Evolutionary conservation across 2,797 vertebrate genomes (phyloP), one percentile per base, ranked within the genome.

Genomic region (Leptatherina wallacei): DNA sequence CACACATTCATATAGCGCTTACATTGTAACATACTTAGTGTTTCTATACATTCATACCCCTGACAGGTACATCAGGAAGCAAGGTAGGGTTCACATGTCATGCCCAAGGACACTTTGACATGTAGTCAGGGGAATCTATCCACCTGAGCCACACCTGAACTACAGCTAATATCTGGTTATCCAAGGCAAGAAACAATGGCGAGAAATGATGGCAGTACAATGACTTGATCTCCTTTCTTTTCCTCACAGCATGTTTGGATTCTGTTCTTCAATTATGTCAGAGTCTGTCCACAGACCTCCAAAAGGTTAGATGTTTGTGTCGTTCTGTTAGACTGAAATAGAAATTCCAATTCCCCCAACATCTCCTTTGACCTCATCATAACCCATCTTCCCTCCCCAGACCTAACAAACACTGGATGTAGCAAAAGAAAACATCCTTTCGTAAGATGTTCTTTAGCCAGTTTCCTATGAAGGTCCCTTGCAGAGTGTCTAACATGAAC

Each of bases 341-440:
- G 92, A 88, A 85, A 71, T 62, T 20, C 42, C 67, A 67, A 67
- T 84, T 84, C 54, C 61, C 65, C 51, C 27, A 42, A 75, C 55
- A 52, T 62, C 78, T 77, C 59, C 58, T 75, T 70, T 59, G 65
- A 92, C 89, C 88, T 88, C 70, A 42, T 66, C 58, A 35, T 77
- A 77, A 79, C 65, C 82, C 86, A 79, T 78, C 78, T 69, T 82
- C 75, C 85, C 88, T 78, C 78, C 44, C 79, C 83, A 72, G 78
- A 88, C 76, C 76, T 71, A 85, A 92, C 81, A 89, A 92, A 91
- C 85, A 84, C 81, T 74, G 88, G 84, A 84, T 83, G 83, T 85
- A 84, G 85, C 83, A 93, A 44, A 94, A 84, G 84, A 92, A 91
- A 94, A 93, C 90, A 92, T 94, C 92, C 91, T 92, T 86, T 86